Percentiles rank a stretch among this genome's conserved stretches.
Conservation (phyloP, 1,140 invertebrate genomes). For the Telenomus remus region DNA sequence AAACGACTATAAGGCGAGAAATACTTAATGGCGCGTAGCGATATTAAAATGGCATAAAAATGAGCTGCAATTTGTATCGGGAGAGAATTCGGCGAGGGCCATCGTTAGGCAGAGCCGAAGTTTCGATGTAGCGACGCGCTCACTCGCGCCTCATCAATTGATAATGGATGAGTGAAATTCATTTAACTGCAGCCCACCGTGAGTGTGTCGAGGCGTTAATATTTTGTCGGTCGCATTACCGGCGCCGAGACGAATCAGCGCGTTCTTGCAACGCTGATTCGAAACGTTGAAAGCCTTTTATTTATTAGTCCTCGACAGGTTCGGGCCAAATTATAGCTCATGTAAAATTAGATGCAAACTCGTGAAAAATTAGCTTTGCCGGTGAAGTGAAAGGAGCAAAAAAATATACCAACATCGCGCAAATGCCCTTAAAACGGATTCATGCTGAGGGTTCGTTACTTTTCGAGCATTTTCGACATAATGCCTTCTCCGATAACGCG, state of each 20-base stretch:
- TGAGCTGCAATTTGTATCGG: conserved; percentile 75
- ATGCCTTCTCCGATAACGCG: conserved; percentile 68
- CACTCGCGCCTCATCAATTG: conserved; percentile 2
- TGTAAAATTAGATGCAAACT: conserved; percentile 59
- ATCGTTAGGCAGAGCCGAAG: conserved; percentile 47
- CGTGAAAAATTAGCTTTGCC: conserved; percentile 60
- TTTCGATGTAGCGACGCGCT: conserved; percentile 10
- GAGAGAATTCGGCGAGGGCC: conserved; percentile 28
- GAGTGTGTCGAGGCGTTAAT: conserved; percentile 6
- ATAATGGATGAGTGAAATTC: conserved; percentile 23
- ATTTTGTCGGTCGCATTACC: not conserved
- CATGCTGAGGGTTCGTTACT: conserved; percentile 66
- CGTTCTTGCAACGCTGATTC: conserved; percentile 19
- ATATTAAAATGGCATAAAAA: conserved; percentile 77
- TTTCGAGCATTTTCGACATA: conserved; percentile 66
- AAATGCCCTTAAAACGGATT: conserved; percentile 66
- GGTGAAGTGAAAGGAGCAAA: conserved; percentile 55
- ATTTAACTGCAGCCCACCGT: not conserved
- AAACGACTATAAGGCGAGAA: conserved; percentile 62
- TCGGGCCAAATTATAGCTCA: conserved; percentile 49
- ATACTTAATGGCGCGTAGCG: conserved; percentile 74
- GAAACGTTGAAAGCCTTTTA: conserved; percentile 44
- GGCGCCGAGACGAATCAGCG: conserved; percentile 14
- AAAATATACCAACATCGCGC: conserved; percentile 62
- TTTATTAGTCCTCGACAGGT: conserved; percentile 45